A percentile compares a stretch with the other conserved stretches of the same genome.
phyloP scores from a whole-genome alignment of 2,888 invertebrate genomes.

The Idaea biselata region DNA sequence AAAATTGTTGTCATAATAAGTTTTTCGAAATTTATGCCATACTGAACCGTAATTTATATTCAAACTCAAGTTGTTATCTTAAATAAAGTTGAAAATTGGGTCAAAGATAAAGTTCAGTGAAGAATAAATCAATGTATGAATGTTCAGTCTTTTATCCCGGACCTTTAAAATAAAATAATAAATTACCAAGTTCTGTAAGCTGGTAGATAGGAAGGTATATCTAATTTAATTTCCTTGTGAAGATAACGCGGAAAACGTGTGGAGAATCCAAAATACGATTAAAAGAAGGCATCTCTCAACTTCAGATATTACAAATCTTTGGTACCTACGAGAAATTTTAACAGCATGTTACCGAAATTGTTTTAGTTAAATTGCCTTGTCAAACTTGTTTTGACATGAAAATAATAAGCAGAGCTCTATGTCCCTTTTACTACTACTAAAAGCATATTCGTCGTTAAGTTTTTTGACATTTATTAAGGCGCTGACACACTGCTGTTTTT shows the following conservation, averaged over 20 bases:
- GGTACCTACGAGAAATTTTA: not conserved
- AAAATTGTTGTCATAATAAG: not conserved
- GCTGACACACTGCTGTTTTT: too few species aligned
- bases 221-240: not conserved
- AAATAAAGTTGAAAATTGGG: not conserved
- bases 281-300: not conserved
- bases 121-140: not conserved
- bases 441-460: not conserved
- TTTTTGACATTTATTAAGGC: not conserved
- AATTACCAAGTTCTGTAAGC: not conserved
- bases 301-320: not conserved
- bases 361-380: not conserved
- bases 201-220: not conserved
- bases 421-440: not conserved
- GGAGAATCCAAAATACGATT: slow-evolving; percentile 7
- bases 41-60: not conserved
- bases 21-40: not conserved
- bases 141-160: not conserved
- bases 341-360: not conserved
- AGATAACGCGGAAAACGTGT: not conserved
- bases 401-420: not conserved
- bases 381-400: not conserved
- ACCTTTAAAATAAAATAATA: not conserved
- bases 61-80: not conserved
- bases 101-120: not conserved